Percentiles rank a stretch among this genome's conserved stretches.
Evolutionary conservation across 2,888 invertebrate species (phyloP).

Genomic region (Notodromas monacha): DNA sequence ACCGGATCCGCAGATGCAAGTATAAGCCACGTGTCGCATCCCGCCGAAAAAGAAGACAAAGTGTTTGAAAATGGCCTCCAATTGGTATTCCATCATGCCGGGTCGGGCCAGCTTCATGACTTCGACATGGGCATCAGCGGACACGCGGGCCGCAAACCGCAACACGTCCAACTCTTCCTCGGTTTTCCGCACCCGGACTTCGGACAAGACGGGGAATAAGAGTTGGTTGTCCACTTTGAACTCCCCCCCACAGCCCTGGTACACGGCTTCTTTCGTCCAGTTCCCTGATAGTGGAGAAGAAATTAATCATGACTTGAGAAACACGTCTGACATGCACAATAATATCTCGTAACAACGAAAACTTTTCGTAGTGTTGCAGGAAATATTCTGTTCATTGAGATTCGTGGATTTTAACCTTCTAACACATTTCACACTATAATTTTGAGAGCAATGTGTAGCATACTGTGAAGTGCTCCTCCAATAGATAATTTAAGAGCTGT

Average conservation of each 20-base stretch:
- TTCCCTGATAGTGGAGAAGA: too few species aligned
- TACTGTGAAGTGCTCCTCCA: too few species aligned
- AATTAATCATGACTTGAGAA: too few species aligned
- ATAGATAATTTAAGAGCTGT: too few species aligned
- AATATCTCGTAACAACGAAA: too few species aligned
- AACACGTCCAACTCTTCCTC: constrained; percentile 54
- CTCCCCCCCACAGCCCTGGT: constrained; percentile 25
- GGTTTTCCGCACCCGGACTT: constrained; percentile 54
- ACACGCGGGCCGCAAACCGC: constrained; percentile 62
- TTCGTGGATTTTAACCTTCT: too few species aligned
- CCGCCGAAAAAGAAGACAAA: constrained; percentile 63
- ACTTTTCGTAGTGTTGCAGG: too few species aligned
- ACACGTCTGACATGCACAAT: too few species aligned
- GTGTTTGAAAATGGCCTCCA: constrained; percentile 51
- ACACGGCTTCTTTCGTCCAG: not conserved
- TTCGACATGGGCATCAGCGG: constrained; percentile 74
- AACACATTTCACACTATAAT: too few species aligned
- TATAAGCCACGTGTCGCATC: constrained; percentile 53
- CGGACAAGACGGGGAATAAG: constrained; percentile 46
- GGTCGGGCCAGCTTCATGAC: constrained; percentile 48
- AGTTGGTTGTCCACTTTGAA: constrained; percentile 34
- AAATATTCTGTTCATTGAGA: too few species aligned
- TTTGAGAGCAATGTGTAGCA: too few species aligned
- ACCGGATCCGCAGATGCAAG: constrained; percentile 84
- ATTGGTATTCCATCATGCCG: constrained; percentile 42